Percentiles rank a stretch among this genome's conserved stretches.
These are phyloP conservation scores for Sphaerodactylus townsendi DNA, from an alignment of 2,113 vertebrate genomes.

Conservation along the genomic window DNA sequence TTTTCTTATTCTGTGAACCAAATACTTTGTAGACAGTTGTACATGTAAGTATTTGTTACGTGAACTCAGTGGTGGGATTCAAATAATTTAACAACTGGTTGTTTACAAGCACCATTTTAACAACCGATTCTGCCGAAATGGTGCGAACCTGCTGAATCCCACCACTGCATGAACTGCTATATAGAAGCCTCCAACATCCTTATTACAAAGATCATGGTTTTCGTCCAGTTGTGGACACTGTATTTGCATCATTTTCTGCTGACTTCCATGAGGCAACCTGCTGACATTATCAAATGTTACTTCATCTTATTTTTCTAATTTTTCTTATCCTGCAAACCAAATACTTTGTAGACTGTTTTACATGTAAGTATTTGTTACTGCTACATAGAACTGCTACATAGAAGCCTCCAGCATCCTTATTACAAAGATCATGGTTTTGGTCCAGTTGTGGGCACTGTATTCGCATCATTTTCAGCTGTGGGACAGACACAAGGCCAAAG, in stretches of 20 bases:
- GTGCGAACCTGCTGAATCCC: no score
- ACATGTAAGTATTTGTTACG: no score
- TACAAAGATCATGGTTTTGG: neutral
- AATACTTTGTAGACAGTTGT: no score
- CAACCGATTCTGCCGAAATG: no score
- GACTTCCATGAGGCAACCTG: neutral
- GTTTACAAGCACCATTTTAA: no score
- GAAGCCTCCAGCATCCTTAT: neutral
- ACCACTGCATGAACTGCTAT: neutral
- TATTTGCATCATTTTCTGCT: neutral
- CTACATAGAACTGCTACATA: no score
- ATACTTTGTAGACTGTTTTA: neutral
- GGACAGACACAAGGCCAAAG: neutral
- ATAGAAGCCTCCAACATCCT: neutral
- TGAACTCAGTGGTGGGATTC: no score
- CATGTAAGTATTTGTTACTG: no score
- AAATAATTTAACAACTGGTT: no score
- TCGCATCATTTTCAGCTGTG: neutral
- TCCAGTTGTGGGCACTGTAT: neutral
- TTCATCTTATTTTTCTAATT: neutral
- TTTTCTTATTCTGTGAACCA: neutral
- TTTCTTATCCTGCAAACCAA: neutral
- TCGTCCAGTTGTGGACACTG: neutral
- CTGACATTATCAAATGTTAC: no score
- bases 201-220: neutral